These are phyloP conservation scores for Conistra vaccinii DNA, from an alignment of 2,888 invertebrate species.

Conservation along the genomic window DNA sequence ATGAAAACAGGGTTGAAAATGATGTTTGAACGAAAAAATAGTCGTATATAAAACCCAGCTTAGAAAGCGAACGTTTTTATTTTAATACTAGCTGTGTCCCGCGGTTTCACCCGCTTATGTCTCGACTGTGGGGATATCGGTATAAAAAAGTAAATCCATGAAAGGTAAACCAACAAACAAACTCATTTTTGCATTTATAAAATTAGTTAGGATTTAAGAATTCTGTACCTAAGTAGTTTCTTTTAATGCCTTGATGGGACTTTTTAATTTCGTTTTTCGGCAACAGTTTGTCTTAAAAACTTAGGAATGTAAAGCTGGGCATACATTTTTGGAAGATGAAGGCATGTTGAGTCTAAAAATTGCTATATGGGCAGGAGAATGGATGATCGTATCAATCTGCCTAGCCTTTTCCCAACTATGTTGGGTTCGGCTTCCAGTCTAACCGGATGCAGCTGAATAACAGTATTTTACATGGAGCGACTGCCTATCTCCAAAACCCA, in stretches of 20 bases:
- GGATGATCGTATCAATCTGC: no score
- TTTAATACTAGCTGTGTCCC: no score
- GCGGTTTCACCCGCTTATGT: no score
- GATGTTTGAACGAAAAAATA: background rate
- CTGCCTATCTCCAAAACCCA: no score
- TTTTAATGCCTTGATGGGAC: background rate
- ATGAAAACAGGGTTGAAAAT: background rate
- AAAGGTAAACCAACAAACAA: no score
- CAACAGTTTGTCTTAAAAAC: background rate
- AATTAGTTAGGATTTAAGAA: background rate
- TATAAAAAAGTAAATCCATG: no score
- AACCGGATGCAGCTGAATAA: no score
- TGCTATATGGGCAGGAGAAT: background rate
- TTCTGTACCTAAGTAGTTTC: background rate
- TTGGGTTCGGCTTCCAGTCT: no score
- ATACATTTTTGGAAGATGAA: background rate
- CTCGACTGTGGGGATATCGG: no score
- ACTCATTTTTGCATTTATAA: no score
- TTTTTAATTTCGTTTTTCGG: background rate
- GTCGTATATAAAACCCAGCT: background rate
- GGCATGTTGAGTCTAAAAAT: background rate
- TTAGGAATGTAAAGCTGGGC: background rate
- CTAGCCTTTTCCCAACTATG: no score
- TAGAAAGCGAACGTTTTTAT: background rate
- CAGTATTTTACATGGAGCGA: no score